Evolutionary conservation across 2,797 vertebrate species (phyloP).

Genomic region (Epinephelus awoara): DNA sequence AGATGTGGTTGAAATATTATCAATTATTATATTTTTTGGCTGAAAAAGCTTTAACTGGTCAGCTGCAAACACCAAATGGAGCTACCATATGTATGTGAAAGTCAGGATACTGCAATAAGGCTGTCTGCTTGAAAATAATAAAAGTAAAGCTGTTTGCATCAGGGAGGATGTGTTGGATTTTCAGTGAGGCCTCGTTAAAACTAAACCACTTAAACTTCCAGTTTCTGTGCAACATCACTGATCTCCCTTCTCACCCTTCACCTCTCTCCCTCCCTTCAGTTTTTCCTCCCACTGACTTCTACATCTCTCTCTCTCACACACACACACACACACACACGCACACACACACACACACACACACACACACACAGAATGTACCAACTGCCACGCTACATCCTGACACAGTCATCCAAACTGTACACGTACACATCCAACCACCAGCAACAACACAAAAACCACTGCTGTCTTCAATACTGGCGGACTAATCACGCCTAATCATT

Average conservation of each 20-base stretch:
- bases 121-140: background rate
- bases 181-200: background rate
- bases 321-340: slow-evolving; percentile 13
- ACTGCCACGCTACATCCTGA: slow-evolving; percentile 3
- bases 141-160: background rate
- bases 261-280: slow-evolving; percentile 71
- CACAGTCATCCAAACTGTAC: slow-evolving; percentile 8
- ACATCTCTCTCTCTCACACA: too few species aligned
- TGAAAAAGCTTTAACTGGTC: background rate
- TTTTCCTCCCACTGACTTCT: slow-evolving; percentile 12
- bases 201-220: background rate
- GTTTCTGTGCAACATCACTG: slow-evolving; percentile 45
- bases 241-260: slow-evolving; percentile 81
- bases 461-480: background rate
- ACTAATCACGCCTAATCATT: background rate
- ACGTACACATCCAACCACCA: background rate
- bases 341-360: slow-evolving; percentile 16
- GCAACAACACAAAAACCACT: background rate
- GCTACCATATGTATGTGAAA: background rate
- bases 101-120: background rate
- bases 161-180: background rate
- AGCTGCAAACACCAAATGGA: background rate
- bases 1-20: background rate
- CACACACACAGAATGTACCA: background rate
- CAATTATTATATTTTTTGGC: background rate